phyloP scores from a whole-genome alignment of 1,140 invertebrate genomes.

The Bombus fervidus region DNA sequence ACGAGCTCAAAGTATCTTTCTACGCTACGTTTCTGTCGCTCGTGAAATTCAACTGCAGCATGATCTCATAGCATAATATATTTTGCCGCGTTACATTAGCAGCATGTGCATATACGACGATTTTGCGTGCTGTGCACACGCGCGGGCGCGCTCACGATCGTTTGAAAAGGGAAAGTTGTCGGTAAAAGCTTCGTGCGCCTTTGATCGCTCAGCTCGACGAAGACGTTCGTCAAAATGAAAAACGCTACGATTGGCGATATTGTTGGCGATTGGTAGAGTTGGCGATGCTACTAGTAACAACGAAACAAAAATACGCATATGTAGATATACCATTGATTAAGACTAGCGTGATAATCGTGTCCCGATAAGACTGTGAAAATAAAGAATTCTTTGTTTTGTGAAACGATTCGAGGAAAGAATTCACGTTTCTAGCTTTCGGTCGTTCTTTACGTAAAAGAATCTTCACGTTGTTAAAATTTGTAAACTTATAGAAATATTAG shows the following conservation, averaged over 20 bases:
- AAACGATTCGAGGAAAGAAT: background rate
- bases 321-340: background rate
- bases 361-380: background rate
- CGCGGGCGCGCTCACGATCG: slow-evolving; percentile 22
- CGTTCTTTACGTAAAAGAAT: background rate
- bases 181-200: slow-evolving; percentile 26
- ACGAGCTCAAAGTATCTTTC: background rate
- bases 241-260: background rate
- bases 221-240: background rate
- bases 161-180: slow-evolving; percentile 58
- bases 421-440: background rate
- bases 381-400: background rate
- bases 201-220: slow-evolving; percentile 12
- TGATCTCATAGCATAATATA: slow-evolving; percentile 26
- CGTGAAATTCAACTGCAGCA: slow-evolving; percentile 15
- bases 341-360: background rate
- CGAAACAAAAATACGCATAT: no score
- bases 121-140: slow-evolving; percentile 39
- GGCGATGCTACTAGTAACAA: background rate
- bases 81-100: slow-evolving; percentile 28
- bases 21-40: slow-evolving; percentile 5
- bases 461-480: no score
- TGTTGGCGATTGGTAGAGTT: background rate
- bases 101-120: slow-evolving; percentile 4
- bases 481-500: background rate